Conservation (phyloP, 1,140 invertebrate species). For the Drosophila tropicalis region DNA sequence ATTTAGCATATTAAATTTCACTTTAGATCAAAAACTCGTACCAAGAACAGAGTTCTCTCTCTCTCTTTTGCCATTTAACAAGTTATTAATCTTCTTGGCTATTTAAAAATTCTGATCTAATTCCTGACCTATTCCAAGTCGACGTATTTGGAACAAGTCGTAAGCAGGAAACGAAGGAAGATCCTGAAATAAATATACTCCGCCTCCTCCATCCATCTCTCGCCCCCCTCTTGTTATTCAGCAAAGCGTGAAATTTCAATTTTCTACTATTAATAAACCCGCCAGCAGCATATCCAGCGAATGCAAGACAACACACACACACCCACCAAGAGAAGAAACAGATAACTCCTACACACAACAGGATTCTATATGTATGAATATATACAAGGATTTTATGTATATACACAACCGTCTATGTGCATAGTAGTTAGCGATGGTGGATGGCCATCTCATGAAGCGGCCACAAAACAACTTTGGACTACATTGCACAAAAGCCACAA, state of each 20-base stretch:
- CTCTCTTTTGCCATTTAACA: no score
- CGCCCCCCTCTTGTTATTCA: conserved; percentile 20
- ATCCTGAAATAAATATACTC: neutral
- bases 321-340: conserved; percentile 45
- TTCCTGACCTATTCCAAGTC: conserved; percentile 34
- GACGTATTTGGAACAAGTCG: neutral
- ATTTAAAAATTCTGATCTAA: neutral
- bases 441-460: conserved; percentile 39
- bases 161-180: neutral
- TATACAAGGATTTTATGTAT: neutral
- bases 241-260: conserved; percentile 75
- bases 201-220: neutral
- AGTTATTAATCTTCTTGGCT: no score
- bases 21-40: no score
- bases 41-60: no score
- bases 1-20: no score
- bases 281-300: conserved; percentile 45
- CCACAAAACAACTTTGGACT: conserved; percentile 66
- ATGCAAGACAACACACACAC: conserved; percentile 43
- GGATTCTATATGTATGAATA: neutral
- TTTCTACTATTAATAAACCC: conserved; percentile 75
- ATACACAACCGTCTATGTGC: conserved; percentile 19
- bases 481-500: conserved; percentile 57
- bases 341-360: conserved; percentile 49
- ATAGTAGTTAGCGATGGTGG: conserved; percentile 14